Base-by-base conservation (phyloP, 2,797 vertebrate genomes). In the Brachymystax lenok region DNA sequence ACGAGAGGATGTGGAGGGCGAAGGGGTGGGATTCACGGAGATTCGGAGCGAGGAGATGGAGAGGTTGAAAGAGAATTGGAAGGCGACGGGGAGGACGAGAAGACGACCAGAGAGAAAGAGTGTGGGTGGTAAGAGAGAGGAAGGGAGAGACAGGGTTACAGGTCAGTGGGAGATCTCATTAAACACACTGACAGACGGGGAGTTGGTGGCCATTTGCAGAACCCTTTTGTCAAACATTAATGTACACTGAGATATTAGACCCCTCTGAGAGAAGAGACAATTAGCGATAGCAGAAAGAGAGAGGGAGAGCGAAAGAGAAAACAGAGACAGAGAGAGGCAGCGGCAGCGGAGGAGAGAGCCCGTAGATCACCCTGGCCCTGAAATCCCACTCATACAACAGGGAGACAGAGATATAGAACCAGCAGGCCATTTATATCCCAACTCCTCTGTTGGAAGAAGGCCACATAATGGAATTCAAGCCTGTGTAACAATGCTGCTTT, bases 171-270 rank as follows among this genome's bases (percentile, higher is more conserved):
- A 30, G 54, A 14, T 69, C 8, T 46, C 10, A 46, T 46, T 46
- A 46, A 46, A 46, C 40, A n/a, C 33, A 35, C 24, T 27, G 27
- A 28, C 8, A 30, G 27, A 16, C 68, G 0, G 7, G 68, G 68
- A 50, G 64, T 14, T 16, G 14, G 13, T 30, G 40, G 40, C 40
- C 40, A 12, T 46, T 46, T 46, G 40, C 40, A 46, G 8, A 12
- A 10, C 40, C 40, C 10, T 46, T 46, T 46, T 46, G 28, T 16
- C 17, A 33, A 33, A 33, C 8, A 69, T 5, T 75, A 12, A 69
- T 66, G 68, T 73, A 82, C 82, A 78, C 78, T 72, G 80, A 86
- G 78, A 90, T 64, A 68, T 87, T 83, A 88, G 74, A 84, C 78
- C 74, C 79, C 83, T 83, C 82, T n/a, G 77, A 81, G 59, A 71